A percentile compares a stretch with the other conserved stretches of the same genome.
Evolutionary conservation across 92 coral and sea anemone species (phyloP).

Genomic region (Porites divaricata): DNA sequence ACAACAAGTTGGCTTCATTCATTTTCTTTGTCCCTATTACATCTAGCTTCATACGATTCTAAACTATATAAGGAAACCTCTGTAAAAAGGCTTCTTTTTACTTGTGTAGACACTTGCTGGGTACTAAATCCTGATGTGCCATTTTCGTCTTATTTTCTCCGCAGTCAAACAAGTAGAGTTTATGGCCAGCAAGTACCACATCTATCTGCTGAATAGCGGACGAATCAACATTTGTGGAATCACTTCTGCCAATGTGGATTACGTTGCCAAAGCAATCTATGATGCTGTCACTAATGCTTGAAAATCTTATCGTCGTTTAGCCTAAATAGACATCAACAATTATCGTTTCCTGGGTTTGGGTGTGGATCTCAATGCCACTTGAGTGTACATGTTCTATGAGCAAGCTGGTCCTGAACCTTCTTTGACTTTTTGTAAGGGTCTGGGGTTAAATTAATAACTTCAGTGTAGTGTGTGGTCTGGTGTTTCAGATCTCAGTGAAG

Average conservation of each 20-base stretch:
- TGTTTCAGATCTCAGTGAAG: too few species aligned
- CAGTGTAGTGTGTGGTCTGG: too few species aligned
- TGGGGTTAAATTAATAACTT: too few species aligned
- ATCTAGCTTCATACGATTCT: too few species aligned
- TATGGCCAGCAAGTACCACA: conserved; percentile 75
- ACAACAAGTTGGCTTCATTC: too few species aligned
- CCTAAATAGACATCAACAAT: background rate
- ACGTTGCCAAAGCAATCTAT: conserved; percentile 81
- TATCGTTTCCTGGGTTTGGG: background rate
- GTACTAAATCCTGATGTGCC: background rate
- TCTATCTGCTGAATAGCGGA: conserved; percentile 81
- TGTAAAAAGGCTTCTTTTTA: background rate
- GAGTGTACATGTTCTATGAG: background rate
- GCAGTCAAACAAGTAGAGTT: conserved; percentile 83
- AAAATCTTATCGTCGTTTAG: background rate
- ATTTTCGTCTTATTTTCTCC: conserved; percentile 26
- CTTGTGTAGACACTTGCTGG: background rate
- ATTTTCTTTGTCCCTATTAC: too few species aligned
- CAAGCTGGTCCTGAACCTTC: background rate
- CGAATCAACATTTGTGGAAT: conserved; percentile 86
- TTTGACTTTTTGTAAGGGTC: background rate
- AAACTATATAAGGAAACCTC: too few species aligned
- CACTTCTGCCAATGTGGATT: conserved; percentile 73
- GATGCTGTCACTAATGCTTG: conserved; percentile 61
- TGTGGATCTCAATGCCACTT: background rate